phyloP scores from a whole-genome alignment of 2,113 vertebrate species.

The Salvator merianae region DNA sequence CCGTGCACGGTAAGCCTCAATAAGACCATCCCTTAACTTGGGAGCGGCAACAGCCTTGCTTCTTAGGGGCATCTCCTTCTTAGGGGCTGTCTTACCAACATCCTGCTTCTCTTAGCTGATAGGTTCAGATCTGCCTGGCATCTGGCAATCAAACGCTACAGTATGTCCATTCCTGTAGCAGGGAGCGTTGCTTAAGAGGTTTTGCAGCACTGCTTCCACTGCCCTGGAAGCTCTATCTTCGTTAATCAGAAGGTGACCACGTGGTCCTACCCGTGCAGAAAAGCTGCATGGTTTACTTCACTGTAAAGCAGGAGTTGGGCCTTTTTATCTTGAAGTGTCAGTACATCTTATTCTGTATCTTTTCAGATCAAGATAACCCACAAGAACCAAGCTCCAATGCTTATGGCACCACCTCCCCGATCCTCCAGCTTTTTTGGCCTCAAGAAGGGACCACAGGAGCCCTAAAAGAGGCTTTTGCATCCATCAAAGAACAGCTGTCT shows the following conservation, averaged over 20 bases:
- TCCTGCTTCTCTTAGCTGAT: not conserved
- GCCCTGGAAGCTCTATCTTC: not conserved
- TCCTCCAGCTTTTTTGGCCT: slow-evolving; percentile 85
- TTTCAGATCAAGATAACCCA: slow-evolving; percentile 90
- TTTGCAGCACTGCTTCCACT: not conserved
- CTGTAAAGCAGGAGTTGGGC: too few relatives aligned
- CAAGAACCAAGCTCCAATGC: slow-evolving; percentile 91
- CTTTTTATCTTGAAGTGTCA: not conserved
- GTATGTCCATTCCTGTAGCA: not conserved
- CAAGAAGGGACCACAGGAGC: slow-evolving; percentile 48
- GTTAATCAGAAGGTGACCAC: not conserved
- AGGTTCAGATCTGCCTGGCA: too few relatives aligned
- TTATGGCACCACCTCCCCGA: slow-evolving; percentile 83
- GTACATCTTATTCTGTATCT: slow-evolving; percentile 19
- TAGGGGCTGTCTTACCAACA: too few relatives aligned
- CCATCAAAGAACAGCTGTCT: not conserved
- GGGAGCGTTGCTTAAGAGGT: not conserved
- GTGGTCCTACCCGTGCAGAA: not conserved
- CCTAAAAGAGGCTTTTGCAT: not conserved
- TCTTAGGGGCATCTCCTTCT: too few relatives aligned
- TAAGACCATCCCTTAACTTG: too few relatives aligned
- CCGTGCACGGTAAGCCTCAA: slow-evolving; percentile 84
- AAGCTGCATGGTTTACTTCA: not conserved
- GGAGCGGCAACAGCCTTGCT: not conserved
- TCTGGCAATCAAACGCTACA: not conserved